Conservation (phyloP, 2,888 invertebrate genomes). For the Mythimna ferrago region DNA sequence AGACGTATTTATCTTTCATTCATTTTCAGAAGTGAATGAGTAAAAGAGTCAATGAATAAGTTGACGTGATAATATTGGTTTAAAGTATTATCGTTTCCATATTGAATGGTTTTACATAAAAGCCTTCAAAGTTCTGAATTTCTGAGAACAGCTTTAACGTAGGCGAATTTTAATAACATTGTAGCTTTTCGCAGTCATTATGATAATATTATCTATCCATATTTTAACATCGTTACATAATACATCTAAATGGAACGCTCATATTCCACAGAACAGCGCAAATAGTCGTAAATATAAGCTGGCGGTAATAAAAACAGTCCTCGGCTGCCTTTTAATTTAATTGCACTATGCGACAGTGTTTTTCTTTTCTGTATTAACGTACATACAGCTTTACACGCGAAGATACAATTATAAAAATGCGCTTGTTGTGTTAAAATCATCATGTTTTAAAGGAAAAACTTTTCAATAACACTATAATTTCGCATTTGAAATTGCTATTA, state of each 20-base stretch:
- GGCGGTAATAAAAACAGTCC: constrained; percentile 52
- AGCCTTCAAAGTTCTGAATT: neutral
- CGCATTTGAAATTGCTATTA: too few species aligned
- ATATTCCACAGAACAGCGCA: constrained; percentile 30
- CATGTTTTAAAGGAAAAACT: neutral
- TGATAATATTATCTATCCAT: neutral
- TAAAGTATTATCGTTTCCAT: constrained; percentile 21
- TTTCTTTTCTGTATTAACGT: constrained; percentile 47
- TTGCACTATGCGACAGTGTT: constrained; percentile 54
- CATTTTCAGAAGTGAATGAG: constrained; percentile 27
- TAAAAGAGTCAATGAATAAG: constrained; percentile 13
- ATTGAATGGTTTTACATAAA: constrained; percentile 20
- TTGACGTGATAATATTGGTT: constrained; percentile 33
- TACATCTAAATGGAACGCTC: constrained; percentile 16
- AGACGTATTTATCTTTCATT: constrained; percentile 46
- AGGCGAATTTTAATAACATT: neutral
- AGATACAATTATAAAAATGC: constrained; percentile 16
- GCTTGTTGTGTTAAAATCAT: neutral
- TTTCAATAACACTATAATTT: neutral
- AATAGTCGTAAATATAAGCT: constrained; percentile 42
- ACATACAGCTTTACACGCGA: neutral
- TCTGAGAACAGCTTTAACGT: neutral
- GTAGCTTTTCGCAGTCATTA: neutral
- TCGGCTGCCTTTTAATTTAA: constrained; percentile 61
- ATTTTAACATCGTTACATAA: neutral